Percentiles rank a stretch among this genome's conserved stretches.
Conservation (phyloP, 2,113 vertebrate genomes). For the Nematolebias whitei region DNA sequence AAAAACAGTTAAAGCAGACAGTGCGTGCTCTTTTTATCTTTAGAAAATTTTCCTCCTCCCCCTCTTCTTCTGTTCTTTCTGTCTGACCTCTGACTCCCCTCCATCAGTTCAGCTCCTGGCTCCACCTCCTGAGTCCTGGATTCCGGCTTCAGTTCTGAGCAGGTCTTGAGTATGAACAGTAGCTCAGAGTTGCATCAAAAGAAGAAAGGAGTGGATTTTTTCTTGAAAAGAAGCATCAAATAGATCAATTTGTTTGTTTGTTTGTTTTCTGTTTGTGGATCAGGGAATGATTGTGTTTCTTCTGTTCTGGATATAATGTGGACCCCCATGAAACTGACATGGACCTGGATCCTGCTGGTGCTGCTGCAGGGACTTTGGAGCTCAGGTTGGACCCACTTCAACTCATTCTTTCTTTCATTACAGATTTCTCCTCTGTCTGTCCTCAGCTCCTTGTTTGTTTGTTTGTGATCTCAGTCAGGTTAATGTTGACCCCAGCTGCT, state of each 20-base stretch:
- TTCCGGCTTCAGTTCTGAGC: slow-evolving; percentile 15
- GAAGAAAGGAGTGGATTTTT: background rate
- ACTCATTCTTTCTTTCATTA: background rate
- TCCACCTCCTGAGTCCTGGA: background rate
- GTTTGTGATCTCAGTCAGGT: too few species aligned
- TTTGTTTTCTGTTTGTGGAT: too few species aligned
- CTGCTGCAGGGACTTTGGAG: slow-evolving; percentile 48
- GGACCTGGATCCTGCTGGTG: slow-evolving; percentile 15
- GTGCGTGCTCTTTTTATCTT: too few species aligned
- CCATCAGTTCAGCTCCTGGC: slow-evolving; percentile 1
- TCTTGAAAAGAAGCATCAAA: too few species aligned
- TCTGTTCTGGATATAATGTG: slow-evolving; percentile 28
- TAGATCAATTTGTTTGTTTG: too few species aligned
- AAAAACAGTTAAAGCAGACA: too few species aligned
- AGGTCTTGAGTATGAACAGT: slow-evolving; percentile 12
- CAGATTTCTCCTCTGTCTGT: background rate
- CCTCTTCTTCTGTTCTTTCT: background rate
- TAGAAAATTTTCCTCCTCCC: background rate
- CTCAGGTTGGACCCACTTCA: slow-evolving; percentile 41
- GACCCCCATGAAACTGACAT: slow-evolving; percentile 18
- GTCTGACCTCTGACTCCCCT: background rate
- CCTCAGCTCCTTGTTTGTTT: too few species aligned
- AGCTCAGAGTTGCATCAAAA: background rate
- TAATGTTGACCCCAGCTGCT: too few species aligned
- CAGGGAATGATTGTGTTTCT: background rate